Conservation (phyloP, 2,113 vertebrate genomes). For the Daubentonia madagascariensis region DNA sequence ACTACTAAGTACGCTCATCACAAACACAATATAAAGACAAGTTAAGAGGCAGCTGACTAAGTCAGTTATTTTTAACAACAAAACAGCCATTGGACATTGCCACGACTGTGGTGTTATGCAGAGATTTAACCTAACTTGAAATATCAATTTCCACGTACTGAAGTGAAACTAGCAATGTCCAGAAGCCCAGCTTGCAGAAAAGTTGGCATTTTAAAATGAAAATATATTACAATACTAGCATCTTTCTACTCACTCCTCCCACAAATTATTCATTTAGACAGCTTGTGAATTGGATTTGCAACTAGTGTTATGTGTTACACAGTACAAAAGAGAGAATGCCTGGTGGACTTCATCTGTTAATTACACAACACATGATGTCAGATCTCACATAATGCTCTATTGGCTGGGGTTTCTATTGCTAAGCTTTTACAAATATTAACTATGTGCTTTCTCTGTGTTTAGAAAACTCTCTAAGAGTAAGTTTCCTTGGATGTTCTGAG, state of each 20-base stretch:
- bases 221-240: constrained; percentile 60
- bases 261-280: constrained; percentile 65
- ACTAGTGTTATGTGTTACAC: neutral
- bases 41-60: constrained; percentile 59
- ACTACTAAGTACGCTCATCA: constrained; percentile 22
- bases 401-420: constrained; percentile 48
- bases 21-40: neutral
- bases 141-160: constrained; percentile 61
- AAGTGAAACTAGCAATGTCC: constrained; percentile 50
- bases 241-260: constrained; percentile 49
- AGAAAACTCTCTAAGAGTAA: constrained; percentile 18
- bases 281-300: constrained; percentile 57
- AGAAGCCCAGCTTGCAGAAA: constrained; percentile 61
- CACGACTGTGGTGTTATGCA: constrained; percentile 47
- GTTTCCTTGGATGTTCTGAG: constrained; percentile 10
- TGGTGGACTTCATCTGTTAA: constrained; percentile 53
- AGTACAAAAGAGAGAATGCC: constrained; percentile 5
- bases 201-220: constrained; percentile 66
- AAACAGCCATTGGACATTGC: constrained; percentile 54
- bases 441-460: constrained; percentile 32
- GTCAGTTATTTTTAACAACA: constrained; percentile 56
- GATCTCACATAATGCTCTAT: constrained; percentile 46
- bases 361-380: constrained; percentile 30
- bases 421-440: constrained; percentile 37
- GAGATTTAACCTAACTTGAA: constrained; percentile 72